Percentiles rank a stretch among this genome's conserved stretches.
Evolutionary conservation across 2,888 invertebrate genomes (phyloP).

Genomic region (Netelia virgata): DNA sequence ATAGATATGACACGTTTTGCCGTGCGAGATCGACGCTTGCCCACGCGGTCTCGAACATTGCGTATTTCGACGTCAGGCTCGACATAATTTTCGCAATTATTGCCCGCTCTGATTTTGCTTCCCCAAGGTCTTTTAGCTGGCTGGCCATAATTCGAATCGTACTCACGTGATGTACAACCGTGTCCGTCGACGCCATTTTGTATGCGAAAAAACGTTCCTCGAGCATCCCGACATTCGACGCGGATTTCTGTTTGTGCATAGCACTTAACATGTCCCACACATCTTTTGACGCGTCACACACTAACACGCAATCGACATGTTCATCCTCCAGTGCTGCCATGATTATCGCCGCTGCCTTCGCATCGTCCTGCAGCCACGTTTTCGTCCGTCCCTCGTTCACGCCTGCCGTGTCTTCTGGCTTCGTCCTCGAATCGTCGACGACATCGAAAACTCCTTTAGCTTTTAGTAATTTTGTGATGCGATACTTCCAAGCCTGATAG

Average conservation of each 20-base stretch:
- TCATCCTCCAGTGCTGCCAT: conserved; percentile 50
- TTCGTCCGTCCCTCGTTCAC: conserved; percentile 47
- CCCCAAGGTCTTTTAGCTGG: conserved; percentile 47
- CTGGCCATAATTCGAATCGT: conserved; percentile 73
- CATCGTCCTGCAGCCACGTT: conserved; percentile 54
- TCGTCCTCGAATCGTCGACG: conserved; percentile 48
- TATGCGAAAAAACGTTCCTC: conserved; percentile 41
- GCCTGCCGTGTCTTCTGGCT: conserved; percentile 45
- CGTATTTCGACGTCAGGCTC: conserved; percentile 47
- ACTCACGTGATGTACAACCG: conserved; percentile 73
- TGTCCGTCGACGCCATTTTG: conserved; percentile 65
- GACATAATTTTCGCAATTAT: conserved; percentile 57
- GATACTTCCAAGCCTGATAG: conserved; percentile 59
- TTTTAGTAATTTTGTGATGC: conserved; percentile 39
- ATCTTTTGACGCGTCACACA: conserved; percentile 66
- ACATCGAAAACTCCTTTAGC: conserved; percentile 64
- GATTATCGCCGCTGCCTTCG: conserved; percentile 58
- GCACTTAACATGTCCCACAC: conserved; percentile 70
- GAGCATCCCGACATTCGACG: conserved; percentile 54
- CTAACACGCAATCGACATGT: conserved; percentile 45
- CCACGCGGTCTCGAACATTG: conserved; percentile 54
- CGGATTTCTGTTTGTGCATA: conserved; percentile 72
- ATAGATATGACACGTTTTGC: conserved; percentile 39
- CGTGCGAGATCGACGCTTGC: conserved; percentile 31
- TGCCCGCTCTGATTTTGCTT: conserved; percentile 37